Base-by-base conservation (phyloP, 1,140 invertebrate species). In the Drosophila punjabiensis region DNA sequence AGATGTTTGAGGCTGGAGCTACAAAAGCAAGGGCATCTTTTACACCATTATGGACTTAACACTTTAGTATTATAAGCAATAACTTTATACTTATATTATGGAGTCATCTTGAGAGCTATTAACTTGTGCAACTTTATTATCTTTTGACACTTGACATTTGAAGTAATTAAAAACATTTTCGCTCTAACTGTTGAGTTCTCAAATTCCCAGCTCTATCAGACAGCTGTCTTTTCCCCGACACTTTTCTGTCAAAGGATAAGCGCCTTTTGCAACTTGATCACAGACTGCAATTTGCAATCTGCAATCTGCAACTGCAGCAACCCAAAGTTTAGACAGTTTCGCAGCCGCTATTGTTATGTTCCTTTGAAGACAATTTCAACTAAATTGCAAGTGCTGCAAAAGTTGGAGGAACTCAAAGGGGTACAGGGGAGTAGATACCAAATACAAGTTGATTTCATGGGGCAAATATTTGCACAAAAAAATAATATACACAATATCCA, bases 331-430 rank as follows among this genome's bases (percentile, higher is more conserved):
- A 28, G 28, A 52, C 39, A 62, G 64, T 66, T 45, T 24, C 37
- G 63, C 63, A 33, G 56, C 11, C 41, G 30, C 64, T 45, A 47
- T 68, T 53, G 48, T 56, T 68, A 20, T 56, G 48, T 37, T 70
- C 47, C 50, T 59, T 62, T 30, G 33, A 79, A 82, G 55, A 59
- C 69, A 75, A 69, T 69, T 65, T 76, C 61, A 79, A 28, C 60
- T 62, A 58, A 82, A 81, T 81, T 82, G 79, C 66, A 63, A 64
- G 47, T 59, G 35, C 58, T 28, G 41, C 61, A 35, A 78, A 41
- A 56, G 53, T 39, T 66, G 58, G 56, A 63, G 20, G 33, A 55
- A 18, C 16, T 16, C 20, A 53, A 53, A n/a, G 62, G 18, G 30
- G 24, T 18, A 32, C 62, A 56, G 5, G 5, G 18, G 20, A 59